Percentiles rank a stretch among this genome's conserved stretches.
Evolutionary conservation across 2,113 vertebrate species (phyloP).

Genomic region (Perognathus longimembris): DNA sequence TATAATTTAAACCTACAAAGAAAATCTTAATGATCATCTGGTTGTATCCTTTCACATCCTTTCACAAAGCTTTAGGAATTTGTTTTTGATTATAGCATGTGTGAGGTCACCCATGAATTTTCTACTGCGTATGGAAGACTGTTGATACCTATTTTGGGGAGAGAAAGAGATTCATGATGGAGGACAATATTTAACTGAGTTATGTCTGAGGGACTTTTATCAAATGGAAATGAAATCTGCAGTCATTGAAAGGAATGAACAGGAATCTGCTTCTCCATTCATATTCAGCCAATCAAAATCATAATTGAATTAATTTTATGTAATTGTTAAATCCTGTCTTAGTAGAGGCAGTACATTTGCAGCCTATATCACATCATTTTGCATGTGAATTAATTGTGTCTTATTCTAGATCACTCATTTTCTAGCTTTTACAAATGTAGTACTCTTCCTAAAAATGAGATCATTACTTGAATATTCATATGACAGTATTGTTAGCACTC

Average conservation of each 20-base stretch:
- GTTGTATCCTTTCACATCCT: not conserved
- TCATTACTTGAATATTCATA: not conserved
- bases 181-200: not conserved
- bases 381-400: not conserved
- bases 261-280: not conserved
- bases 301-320: slow-evolving; percentile 50
- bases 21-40: slow-evolving; percentile 10
- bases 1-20: slow-evolving; percentile 21
- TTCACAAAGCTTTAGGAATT: not conserved
- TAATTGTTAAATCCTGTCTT: not conserved
- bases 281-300: slow-evolving; percentile 14
- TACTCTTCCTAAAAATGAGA: not conserved
- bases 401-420: slow-evolving; percentile 29
- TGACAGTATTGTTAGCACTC: slow-evolving; percentile 2
- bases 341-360: not conserved
- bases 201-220: not conserved
- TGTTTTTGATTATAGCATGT: not conserved
- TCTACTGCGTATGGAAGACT: not conserved
- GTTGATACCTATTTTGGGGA: not conserved
- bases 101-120: not conserved
- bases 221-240: slow-evolving; percentile 26
- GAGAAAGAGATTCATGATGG: not conserved
- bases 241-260: not conserved
- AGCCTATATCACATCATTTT: not conserved
- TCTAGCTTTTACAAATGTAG: not conserved